These are phyloP conservation scores for Esox niger DNA, from an alignment of 2,113 vertebrate species.

Conservation along the genomic window DNA sequence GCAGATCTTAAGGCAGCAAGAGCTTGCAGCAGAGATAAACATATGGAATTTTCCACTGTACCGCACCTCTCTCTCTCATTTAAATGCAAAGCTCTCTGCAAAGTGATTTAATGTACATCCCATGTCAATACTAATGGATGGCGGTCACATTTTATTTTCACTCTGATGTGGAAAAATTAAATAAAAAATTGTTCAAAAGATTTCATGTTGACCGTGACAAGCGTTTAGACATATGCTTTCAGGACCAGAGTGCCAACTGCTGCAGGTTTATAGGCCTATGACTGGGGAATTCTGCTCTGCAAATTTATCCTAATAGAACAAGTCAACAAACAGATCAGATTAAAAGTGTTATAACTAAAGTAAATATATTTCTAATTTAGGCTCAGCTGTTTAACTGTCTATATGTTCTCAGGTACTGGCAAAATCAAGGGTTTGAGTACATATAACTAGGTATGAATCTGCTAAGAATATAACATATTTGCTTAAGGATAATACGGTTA, in stretches of 20 bases:
- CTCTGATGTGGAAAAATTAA: too few relatives aligned
- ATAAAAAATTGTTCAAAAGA: constrained; percentile 15
- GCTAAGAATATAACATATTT: not conserved
- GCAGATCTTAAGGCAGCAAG: constrained; percentile 33
- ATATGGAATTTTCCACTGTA: constrained; percentile 31
- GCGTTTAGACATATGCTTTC: not conserved
- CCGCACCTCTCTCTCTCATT: constrained; percentile 18
- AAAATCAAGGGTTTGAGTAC: constrained; percentile 18
- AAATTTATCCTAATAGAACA: not conserved
- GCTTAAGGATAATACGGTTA: constrained; percentile 2
- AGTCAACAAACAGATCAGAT: too few relatives aligned
- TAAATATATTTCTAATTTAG: not conserved
- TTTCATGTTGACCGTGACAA: constrained; percentile 10
- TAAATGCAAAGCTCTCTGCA: constrained; percentile 29
- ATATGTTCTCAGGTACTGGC: not conserved
- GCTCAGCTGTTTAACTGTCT: not conserved
- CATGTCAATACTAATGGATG: constrained; percentile 17
- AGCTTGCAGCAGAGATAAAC: constrained; percentile 31
- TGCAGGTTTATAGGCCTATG: not conserved
- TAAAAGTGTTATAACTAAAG: too few relatives aligned
- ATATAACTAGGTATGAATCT: constrained; percentile 32
- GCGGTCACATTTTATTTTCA: not conserved
- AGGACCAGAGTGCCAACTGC: too few relatives aligned
- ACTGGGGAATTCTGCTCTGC: too few relatives aligned
- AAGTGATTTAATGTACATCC: constrained; percentile 13